These are phyloP conservation scores for Epinotia demarniana DNA, from an alignment of 2,888 invertebrate species.

Conservation along the genomic window DNA sequence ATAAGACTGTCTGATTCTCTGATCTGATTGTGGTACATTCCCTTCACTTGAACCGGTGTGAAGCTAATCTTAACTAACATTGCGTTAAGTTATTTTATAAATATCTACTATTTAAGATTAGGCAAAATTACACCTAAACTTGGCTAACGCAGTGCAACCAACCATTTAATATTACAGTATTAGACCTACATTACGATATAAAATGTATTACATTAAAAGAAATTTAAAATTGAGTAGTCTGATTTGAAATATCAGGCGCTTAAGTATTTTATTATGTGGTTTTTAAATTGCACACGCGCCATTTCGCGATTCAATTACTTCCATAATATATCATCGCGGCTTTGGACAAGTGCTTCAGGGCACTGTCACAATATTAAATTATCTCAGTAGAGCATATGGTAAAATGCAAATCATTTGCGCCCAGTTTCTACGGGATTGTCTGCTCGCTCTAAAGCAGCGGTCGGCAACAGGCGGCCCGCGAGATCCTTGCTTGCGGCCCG, in stretches of 20 bases:
- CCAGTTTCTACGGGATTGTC: too few species aligned
- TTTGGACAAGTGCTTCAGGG: conserved; percentile 7
- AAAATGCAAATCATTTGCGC: too few species aligned
- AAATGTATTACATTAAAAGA: conserved; percentile 16
- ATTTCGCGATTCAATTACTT: conserved; percentile 27
- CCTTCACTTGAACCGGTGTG: too few species aligned
- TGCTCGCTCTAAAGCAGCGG: too few species aligned
- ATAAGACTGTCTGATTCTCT: too few species aligned
- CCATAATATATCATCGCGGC: conserved; percentile 21
- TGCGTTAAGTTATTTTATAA: neutral
- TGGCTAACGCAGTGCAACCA: conserved; percentile 16
- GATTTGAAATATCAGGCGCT: neutral
- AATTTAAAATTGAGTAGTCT: neutral
- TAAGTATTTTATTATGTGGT: neutral
- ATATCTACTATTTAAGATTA: conserved; percentile 1
- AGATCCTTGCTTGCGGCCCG: too few species aligned
- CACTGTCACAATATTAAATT: conserved; percentile 24
- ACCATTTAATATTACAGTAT: conserved; percentile 36
- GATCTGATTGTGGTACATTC: too few species aligned
- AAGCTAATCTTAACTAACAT: neutral
- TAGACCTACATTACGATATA: conserved; percentile 38
- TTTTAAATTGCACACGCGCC: conserved; percentile 2
- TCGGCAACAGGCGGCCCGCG: too few species aligned
- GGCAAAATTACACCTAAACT: conserved; percentile 17
- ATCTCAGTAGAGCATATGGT: neutral